A percentile compares a stretch with the other conserved stretches of the same genome.
Evolutionary conservation across 1,140 invertebrate species (phyloP).

Genomic region (Drosophila littoralis): DNA sequence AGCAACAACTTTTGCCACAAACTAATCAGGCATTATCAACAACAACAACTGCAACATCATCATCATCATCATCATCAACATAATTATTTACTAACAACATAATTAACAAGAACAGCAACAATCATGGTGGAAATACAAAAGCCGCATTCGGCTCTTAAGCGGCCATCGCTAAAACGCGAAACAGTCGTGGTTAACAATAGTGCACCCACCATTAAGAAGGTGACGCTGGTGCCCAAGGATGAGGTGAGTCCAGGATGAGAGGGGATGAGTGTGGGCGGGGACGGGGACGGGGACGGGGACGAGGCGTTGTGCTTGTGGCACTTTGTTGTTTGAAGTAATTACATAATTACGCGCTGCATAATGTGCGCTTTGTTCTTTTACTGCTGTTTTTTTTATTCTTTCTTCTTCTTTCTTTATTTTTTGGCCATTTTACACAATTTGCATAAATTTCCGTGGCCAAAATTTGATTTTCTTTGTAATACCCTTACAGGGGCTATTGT

Average conservation of each 20-base stretch:
- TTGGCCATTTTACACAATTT: conserved; percentile 21
- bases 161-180: conserved; percentile 81
- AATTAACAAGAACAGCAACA: conserved; percentile 15
- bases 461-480: background rate
- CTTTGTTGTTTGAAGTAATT: conserved; percentile 33
- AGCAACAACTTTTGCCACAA: conserved; percentile 27
- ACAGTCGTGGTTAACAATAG: conserved; percentile 83
- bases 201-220: conserved; percentile 81
- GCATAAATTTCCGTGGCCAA: conserved; percentile 18
- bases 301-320: background rate
- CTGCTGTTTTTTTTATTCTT: background rate
- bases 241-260: conserved; percentile 65
- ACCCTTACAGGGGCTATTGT: background rate
- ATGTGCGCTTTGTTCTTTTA: conserved; percentile 10
- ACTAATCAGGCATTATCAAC: conserved; percentile 51
- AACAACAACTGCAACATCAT: conserved; percentile 12
- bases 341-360: conserved; percentile 37
- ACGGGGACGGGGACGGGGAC: background rate
- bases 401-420: background rate
- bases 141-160: conserved; percentile 78
- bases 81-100: conserved; percentile 9
- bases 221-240: conserved; percentile 82
- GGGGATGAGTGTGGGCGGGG: too few relatives aligned
- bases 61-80: conserved; percentile 26
- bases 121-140: conserved; percentile 83